phyloP scores from a whole-genome alignment of 2,797 vertebrate genomes.

The Arremon brunneinucha region DNA sequence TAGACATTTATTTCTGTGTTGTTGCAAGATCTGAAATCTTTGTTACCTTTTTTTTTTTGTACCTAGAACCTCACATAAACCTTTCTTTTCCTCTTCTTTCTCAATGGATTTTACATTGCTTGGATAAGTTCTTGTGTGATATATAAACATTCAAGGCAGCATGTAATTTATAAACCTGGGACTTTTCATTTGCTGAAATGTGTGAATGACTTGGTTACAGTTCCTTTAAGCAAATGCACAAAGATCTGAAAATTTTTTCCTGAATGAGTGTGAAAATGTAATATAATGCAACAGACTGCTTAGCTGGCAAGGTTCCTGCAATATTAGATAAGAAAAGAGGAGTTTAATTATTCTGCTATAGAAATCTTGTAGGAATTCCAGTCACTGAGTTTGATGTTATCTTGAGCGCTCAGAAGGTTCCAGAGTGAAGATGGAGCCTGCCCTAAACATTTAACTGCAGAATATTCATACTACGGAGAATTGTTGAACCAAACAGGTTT shows the following conservation, averaged over 20 bases:
- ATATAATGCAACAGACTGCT: not conserved
- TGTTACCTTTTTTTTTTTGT: not conserved
- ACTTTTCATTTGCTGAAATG: not conserved
- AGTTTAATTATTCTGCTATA: not conserved
- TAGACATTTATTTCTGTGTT: not conserved
- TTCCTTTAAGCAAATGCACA: not conserved
- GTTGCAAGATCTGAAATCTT: not conserved
- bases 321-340: not conserved
- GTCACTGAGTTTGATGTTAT: not conserved
- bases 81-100: not conserved
- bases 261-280: not conserved
- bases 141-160: not conserved
- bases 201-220: not conserved
- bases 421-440: not conserved
- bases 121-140: not conserved
- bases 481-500: not conserved
- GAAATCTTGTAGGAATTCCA: not conserved
- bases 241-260: not conserved
- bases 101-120: not conserved
- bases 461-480: not conserved
- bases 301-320: not conserved
- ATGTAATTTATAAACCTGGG: not conserved
- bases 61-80: not conserved
- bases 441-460: not conserved
- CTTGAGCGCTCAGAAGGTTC: not conserved